Conservation (phyloP, 2,888 invertebrate species). For the Euplagia quadripunctaria region DNA sequence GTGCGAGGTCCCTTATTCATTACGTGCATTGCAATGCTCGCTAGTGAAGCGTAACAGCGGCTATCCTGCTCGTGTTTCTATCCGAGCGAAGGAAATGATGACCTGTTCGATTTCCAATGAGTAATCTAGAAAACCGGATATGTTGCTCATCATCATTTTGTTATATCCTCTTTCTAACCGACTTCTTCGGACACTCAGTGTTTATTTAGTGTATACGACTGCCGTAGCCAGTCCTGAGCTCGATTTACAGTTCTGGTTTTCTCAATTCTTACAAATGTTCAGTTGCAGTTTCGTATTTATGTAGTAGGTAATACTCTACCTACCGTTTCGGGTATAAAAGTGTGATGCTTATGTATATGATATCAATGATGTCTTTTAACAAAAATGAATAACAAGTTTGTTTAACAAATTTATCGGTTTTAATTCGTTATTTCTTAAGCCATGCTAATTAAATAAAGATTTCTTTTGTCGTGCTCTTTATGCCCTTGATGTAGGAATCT, state of each 20-base stretch:
- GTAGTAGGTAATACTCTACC: too few species aligned
- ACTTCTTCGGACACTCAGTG: background rate
- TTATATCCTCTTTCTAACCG: background rate
- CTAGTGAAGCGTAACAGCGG: slow-evolving; percentile 29
- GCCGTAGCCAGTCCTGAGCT: too few species aligned
- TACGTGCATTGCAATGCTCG: slow-evolving; percentile 33
- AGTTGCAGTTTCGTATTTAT: too few species aligned
- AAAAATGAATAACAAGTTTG: background rate
- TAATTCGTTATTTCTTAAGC: background rate
- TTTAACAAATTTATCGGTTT: background rate
- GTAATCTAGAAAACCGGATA: slow-evolving; percentile 6
- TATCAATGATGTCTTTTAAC: background rate
- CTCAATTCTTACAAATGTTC: too few species aligned
- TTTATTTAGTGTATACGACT: too few species aligned
- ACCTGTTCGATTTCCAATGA: slow-evolving; percentile 40
- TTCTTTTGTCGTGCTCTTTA: background rate
- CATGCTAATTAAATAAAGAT: background rate
- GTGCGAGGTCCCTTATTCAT: slow-evolving; percentile 43
- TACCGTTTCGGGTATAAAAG: too few species aligned
- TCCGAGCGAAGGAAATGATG: slow-evolving; percentile 38
- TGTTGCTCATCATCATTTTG: background rate
- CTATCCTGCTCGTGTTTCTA: slow-evolving; percentile 33
- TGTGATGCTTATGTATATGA: too few species aligned
- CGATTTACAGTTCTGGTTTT: too few species aligned
- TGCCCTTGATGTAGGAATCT: background rate